These are phyloP conservation scores for Diadophis punctatus DNA, from an alignment of 2,113 vertebrate species.

Conservation along the genomic window DNA sequence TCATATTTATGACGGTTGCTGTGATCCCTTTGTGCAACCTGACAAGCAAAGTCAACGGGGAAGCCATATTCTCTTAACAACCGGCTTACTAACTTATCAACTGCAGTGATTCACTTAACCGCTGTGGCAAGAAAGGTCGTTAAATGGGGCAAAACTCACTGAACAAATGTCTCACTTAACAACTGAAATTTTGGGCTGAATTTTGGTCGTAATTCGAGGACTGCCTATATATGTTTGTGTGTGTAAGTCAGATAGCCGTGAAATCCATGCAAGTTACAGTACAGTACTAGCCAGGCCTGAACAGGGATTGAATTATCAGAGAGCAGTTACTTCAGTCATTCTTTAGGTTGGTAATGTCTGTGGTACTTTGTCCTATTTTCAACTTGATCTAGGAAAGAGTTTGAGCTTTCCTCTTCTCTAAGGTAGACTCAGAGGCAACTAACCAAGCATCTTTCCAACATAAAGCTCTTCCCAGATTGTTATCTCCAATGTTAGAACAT, in stretches of 20 bases:
- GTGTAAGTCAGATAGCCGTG: neutral
- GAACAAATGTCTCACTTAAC: too few relatives aligned
- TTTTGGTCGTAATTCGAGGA: too few relatives aligned
- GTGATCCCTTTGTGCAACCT: too few relatives aligned
- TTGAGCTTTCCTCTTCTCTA: neutral
- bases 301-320: neutral
- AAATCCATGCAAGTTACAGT: neutral
- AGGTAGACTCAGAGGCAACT: neutral
- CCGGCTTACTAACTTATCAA: too few relatives aligned
- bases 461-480: neutral
- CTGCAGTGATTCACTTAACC: too few relatives aligned
- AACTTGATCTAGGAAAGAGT: neutral
- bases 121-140: too few relatives aligned
- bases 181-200: too few relatives aligned
- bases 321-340: neutral
- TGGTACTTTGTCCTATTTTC: neutral
- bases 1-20: too few relatives aligned
- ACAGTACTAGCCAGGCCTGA: neutral
- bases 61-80: too few relatives aligned
- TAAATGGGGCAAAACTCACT: too few relatives aligned
- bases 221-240: neutral
- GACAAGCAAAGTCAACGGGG: too few relatives aligned
- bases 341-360: neutral
- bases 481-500: neutral
- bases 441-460: neutral